Conservation (phyloP, 2,797 vertebrate species). For the Notamacropus eugenii region DNA sequence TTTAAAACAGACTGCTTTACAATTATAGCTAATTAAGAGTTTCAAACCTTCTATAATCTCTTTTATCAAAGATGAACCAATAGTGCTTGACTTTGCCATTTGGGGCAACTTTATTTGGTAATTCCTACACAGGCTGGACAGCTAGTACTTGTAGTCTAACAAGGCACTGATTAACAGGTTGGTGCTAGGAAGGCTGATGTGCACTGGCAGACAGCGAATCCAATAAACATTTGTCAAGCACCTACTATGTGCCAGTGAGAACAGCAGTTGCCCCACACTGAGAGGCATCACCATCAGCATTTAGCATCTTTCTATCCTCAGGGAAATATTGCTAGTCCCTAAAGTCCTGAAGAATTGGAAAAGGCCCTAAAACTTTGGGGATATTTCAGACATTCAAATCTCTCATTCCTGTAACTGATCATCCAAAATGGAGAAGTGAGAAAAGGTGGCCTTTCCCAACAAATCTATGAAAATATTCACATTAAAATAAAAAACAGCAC, state of each 20-base stretch:
- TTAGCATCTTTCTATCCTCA: neutral
- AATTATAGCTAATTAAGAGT: neutral
- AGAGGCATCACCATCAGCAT: neutral
- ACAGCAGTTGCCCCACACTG: neutral
- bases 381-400: neutral
- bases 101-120: neutral
- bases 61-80: neutral
- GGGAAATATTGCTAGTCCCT: neutral
- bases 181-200: neutral
- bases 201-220: neutral
- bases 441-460: neutral
- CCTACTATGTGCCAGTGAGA: neutral
- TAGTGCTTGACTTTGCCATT: neutral
- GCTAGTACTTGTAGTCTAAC: neutral
- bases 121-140: neutral
- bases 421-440: neutral
- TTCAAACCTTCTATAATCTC: neutral
- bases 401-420: neutral
- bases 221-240: neutral
- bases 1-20: neutral
- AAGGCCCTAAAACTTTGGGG: neutral
- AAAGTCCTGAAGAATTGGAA: neutral
- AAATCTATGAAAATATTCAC: neutral
- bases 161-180: neutral
- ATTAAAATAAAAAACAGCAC: neutral